Evolutionary conservation across 2,797 vertebrate genomes (phyloP).

Genomic region (Helostoma temminkii): DNA sequence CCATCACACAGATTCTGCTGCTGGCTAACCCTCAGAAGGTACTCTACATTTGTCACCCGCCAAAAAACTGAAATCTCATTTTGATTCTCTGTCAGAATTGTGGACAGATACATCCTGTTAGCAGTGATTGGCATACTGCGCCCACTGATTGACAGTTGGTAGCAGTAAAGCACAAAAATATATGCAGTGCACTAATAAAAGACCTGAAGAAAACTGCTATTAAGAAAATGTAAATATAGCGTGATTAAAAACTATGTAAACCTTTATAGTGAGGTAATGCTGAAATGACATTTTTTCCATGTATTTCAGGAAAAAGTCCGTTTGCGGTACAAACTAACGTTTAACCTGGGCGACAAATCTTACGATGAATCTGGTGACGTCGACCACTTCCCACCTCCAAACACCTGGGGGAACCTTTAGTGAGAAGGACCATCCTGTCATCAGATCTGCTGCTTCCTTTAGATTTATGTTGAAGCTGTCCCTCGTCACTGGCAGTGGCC

Average conservation of each 20-base stretch:
- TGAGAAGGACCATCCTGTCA: constrained; percentile 53
- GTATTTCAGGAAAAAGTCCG: constrained; percentile 93
- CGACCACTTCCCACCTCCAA: constrained; percentile 94
- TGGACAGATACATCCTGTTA: too few relatives aligned
- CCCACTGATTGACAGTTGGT: too few relatives aligned
- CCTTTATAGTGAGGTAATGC: too few relatives aligned
- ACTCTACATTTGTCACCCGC: not conserved
- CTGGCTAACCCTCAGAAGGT: constrained; percentile 98
- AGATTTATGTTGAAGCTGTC: constrained; percentile 60
- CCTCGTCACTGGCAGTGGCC: constrained; percentile 32
- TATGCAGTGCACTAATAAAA: too few relatives aligned
- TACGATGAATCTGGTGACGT: constrained; percentile 95
- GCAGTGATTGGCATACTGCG: too few relatives aligned
- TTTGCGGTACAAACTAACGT: constrained; percentile 95
- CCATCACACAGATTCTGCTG: constrained; percentile 95
- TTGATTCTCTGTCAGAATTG: too few relatives aligned
- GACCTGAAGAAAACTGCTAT: too few relatives aligned
- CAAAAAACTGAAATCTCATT: not conserved
- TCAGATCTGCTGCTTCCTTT: constrained; percentile 70
- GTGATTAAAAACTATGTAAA: too few relatives aligned
- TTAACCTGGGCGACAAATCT: constrained; percentile 90
- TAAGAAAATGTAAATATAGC: too few relatives aligned
- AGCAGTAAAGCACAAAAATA: too few relatives aligned
- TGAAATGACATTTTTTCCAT: not conserved
- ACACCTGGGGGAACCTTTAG: constrained; percentile 94